Evolutionary conservation across 2,113 vertebrate genomes (phyloP), one percentile per base, ranked within the genome.

Genomic region (Syrrhaptes paradoxus): DNA sequence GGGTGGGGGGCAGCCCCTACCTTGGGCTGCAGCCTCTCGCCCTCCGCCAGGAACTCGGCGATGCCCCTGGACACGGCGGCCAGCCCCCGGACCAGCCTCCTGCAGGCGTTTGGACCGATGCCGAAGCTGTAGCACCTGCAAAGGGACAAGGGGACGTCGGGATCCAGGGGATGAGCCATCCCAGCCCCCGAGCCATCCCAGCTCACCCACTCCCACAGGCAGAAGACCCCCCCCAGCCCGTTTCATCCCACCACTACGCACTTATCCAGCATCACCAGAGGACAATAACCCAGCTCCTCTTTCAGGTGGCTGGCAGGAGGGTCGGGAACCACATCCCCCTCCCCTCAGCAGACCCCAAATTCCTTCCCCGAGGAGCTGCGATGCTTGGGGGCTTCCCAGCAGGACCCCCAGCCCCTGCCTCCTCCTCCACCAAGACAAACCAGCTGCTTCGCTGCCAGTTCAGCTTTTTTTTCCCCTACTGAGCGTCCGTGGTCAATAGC

Each of bases 71-170:
- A 99, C 79, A 99, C 98, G 0, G 98, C 93, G 1, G 99, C 98
- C 92, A 99, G 83, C 4, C 99, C 98, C 45, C 95, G 95, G 14
- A 99, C 97, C 96, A 99, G 98, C 55, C 99, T 98, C 84, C 98
- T 97, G 98, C 99, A 99, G 34, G 98, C 98, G 0, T 95, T 98
- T 57, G 98, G 98, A 5, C 99, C 99, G 1, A 99, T 98, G 55
- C 99, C 99, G 3, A 99, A 99, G n/a, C 98, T 99, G 66, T 98
- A 99, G 97, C 99, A 99, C 97, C 99, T 99, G 97, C 73, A 28
- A 61, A 22, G 38, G 61, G 32, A 65, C 10, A 8, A 8, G 21
- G 92, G 67, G 90, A 92, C 10, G 3, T 83, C 32, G 19, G 61
- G 70, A 76, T 13, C 31, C 10, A 2, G 34, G 67, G 29, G 54